phyloP scores from a whole-genome alignment of 2,797 vertebrate genomes.

The Cephalopachus bancanus region DNA sequence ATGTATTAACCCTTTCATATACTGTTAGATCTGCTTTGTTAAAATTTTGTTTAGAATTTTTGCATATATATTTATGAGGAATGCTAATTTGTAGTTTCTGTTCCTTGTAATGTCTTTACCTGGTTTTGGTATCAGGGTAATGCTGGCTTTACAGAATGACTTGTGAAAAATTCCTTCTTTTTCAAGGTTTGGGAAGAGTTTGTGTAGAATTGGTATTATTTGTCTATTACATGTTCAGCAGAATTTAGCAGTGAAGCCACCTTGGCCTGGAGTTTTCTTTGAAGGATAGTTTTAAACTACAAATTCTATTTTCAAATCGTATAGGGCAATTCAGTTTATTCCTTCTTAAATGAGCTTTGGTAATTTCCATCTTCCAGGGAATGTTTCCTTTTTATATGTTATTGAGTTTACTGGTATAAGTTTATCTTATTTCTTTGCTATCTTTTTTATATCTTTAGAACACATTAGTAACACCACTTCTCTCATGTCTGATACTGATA shows the following conservation, averaged over 20 bases:
- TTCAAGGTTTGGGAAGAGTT: conserved; percentile 49
- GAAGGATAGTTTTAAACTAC: conserved; percentile 28
- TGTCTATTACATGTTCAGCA: conserved; percentile 27
- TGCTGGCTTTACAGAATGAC: background rate
- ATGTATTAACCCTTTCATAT: background rate
- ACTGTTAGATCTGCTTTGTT: conserved; percentile 13
- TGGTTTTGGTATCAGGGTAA: conserved; percentile 57
- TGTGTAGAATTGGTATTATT: conserved; percentile 38
- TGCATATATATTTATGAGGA: conserved; percentile 20
- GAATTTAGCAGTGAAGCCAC: background rate
- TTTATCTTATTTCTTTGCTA: conserved; percentile 34
- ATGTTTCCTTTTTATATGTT: conserved; percentile 29
- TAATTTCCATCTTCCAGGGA: conserved; percentile 15
- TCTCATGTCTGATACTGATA: background rate
- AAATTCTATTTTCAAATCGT: conserved; percentile 42
- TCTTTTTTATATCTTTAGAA: background rate
- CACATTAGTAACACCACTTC: background rate
- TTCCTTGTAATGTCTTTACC: conserved; percentile 16
- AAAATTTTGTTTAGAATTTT: conserved; percentile 44
- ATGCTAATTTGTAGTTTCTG: background rate
- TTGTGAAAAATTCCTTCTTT: conserved; percentile 51
- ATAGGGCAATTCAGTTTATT: conserved; percentile 20
- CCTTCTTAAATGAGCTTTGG: conserved; percentile 14
- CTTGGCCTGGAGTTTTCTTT: conserved; percentile 14
- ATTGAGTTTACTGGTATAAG: conserved; percentile 36